phyloP scores from a whole-genome alignment of 2,888 invertebrate genomes.

The Allygus modestus region DNA sequence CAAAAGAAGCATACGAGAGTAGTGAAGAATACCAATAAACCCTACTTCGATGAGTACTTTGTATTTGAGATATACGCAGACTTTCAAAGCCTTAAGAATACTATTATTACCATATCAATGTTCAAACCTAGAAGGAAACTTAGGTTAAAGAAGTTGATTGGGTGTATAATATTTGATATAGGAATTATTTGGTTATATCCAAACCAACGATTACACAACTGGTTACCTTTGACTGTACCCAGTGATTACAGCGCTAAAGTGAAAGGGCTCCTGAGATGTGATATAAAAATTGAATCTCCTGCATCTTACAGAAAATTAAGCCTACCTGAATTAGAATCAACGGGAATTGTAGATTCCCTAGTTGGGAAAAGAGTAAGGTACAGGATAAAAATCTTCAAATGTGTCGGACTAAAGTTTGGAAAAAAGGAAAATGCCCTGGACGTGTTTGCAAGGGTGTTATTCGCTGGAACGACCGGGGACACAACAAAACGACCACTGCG shows the following conservation, averaged over 20 bases:
- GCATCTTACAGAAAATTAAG: neutral
- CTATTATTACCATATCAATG: conserved; percentile 12
- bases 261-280: conserved; percentile 8
- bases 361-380: neutral
- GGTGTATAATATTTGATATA: conserved; percentile 12
- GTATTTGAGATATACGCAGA: conserved; percentile 13
- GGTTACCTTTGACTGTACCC: neutral
- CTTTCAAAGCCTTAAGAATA: neutral
- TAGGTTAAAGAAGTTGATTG: conserved; percentile 15
- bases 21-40: conserved; percentile 38
- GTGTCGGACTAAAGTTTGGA: neutral
- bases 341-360: neutral
- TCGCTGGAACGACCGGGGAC: neutral
- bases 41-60: conserved; percentile 58
- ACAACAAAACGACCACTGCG: neutral
- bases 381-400: conserved; percentile 23
- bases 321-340: neutral
- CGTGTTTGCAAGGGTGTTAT: neutral
- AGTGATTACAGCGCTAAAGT: conserved; percentile 13
- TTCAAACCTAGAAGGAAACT: neutral
- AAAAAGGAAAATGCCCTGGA: neutral
- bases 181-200: conserved; percentile 19
- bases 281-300: conserved; percentile 15
- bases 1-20: conserved; percentile 44
- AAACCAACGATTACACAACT: neutral